phyloP scores from a whole-genome alignment of 2,888 invertebrate species.

The Tholera decimalis region DNA sequence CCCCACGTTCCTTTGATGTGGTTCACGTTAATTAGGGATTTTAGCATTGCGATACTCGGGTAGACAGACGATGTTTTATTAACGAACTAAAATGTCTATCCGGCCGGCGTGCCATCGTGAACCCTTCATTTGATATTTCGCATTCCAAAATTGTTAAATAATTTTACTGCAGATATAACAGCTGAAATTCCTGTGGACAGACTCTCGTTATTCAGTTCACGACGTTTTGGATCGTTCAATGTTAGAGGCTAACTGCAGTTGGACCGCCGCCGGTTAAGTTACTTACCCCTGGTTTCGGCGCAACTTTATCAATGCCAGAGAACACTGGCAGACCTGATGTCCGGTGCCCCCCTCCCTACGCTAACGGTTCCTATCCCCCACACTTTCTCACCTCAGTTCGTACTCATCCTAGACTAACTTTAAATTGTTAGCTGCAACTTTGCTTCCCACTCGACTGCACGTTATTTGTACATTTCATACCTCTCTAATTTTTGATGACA shows the following conservation, averaged over 20 bases:
- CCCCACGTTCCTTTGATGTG: conserved; percentile 69
- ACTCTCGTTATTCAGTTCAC: conserved; percentile 43
- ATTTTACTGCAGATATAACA: conserved; percentile 23
- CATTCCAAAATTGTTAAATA: conserved; percentile 26
- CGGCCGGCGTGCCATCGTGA: not conserved
- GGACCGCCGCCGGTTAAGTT: conserved; percentile 70
- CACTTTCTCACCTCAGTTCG: conserved; percentile 84
- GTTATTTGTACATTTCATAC: conserved; percentile 84
- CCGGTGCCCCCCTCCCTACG: conserved; percentile 66
- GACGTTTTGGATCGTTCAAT: conserved; percentile 66
- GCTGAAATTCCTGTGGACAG: conserved; percentile 17
- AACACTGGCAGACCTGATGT: conserved; percentile 72
- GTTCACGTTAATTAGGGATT: conserved; percentile 74
- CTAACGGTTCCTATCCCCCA: conserved; percentile 64
- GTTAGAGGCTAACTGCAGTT: conserved; percentile 70
- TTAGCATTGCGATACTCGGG: conserved; percentile 66
- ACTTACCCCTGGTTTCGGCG: conserved; percentile 74
- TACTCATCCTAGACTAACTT: conserved; percentile 82
- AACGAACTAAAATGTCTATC: conserved; percentile 62
- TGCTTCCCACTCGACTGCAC: conserved; percentile 81
- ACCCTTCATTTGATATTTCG: conserved; percentile 20
- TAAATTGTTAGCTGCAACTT: conserved; percentile 88
- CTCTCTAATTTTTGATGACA: conserved; percentile 76
- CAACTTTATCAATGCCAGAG: conserved; percentile 79
- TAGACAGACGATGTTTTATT: conserved; percentile 65